Evolutionary conservation across 2,888 invertebrate genomes (phyloP).

Genomic region (Apotomis capreana): DNA sequence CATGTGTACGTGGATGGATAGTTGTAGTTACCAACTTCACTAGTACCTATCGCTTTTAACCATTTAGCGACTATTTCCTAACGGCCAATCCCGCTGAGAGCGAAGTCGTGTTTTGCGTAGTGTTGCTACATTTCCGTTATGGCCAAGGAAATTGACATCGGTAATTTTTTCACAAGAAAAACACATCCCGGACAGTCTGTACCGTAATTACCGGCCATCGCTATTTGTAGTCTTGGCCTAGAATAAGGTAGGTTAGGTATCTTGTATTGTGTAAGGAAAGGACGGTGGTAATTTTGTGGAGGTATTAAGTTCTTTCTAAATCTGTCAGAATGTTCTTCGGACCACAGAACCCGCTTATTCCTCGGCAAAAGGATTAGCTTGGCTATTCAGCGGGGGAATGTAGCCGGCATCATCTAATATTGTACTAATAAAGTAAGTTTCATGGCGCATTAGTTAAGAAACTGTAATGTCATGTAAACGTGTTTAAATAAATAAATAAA

Average conservation of each 20-base stretch:
- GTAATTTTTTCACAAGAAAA: conserved; percentile 30
- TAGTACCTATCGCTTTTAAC: conserved; percentile 9
- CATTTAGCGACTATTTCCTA: conserved; percentile 16
- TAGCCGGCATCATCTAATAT: too few relatives aligned
- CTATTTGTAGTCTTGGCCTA: background rate
- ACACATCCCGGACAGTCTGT: conserved; percentile 18
- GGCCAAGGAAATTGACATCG: conserved; percentile 40
- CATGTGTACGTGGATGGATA: too few relatives aligned
- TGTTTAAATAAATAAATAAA: too few relatives aligned
- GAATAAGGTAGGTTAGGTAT: background rate
- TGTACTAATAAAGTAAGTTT: too few relatives aligned
- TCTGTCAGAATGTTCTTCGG: too few relatives aligned
- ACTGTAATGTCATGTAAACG: too few relatives aligned
- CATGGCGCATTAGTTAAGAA: too few relatives aligned
- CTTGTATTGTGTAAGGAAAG: background rate
- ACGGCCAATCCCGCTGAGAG: conserved; percentile 49
- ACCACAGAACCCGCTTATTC: too few relatives aligned
- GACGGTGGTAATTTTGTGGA: background rate
- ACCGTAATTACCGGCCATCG: conserved; percentile 9
- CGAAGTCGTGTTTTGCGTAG: conserved; percentile 54
- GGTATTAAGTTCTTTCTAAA: too few relatives aligned
- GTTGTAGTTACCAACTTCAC: too few relatives aligned
- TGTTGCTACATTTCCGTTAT: conserved; percentile 54
- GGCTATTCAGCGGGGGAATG: too few relatives aligned
- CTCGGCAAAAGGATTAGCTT: too few relatives aligned